Evolutionary conservation across 2,888 invertebrate genomes (phyloP).

Genomic region (Erynnis tages): DNA sequence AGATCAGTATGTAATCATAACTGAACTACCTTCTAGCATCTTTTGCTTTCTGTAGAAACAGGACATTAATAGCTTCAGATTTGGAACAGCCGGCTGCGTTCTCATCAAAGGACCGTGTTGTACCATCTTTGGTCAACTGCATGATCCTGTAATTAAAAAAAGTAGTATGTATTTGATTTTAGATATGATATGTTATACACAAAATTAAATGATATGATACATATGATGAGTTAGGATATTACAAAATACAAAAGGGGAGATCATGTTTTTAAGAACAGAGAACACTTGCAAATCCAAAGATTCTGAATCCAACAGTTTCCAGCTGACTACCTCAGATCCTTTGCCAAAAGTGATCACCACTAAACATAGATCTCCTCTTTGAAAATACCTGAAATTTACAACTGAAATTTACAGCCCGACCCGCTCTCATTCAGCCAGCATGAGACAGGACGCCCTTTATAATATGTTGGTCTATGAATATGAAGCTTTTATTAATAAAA

Average conservation of each 20-base stretch:
- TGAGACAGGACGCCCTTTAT: too few relatives aligned
- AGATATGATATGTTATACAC: background rate
- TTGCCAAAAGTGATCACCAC: too few relatives aligned
- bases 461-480: background rate
- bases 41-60: slow-evolving; percentile 85
- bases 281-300: too few relatives aligned
- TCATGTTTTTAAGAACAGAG: background rate
- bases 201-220: background rate
- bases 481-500: background rate
- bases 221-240: too few relatives aligned
- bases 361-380: too few relatives aligned
- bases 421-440: too few relatives aligned
- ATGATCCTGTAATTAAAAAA: slow-evolving; percentile 42
- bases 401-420: too few relatives aligned
- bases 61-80: slow-evolving; percentile 85
- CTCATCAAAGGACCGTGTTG: slow-evolving; percentile 93
- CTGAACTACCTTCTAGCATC: slow-evolving; percentile 80
- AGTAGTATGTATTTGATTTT: background rate
- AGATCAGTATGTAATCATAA: too few relatives aligned
- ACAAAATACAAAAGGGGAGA: too few relatives aligned
- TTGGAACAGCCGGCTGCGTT: slow-evolving; percentile 88
- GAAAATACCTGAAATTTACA: too few relatives aligned
- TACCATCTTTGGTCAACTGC: slow-evolving; percentile 87
- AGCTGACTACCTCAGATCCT: too few relatives aligned
- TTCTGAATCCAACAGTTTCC: too few relatives aligned